Evolutionary conservation across 23 tunicate genomes (phyloP), one percentile per base, ranked within the genome.

Genomic region (Trididemnum miniatum): DNA sequence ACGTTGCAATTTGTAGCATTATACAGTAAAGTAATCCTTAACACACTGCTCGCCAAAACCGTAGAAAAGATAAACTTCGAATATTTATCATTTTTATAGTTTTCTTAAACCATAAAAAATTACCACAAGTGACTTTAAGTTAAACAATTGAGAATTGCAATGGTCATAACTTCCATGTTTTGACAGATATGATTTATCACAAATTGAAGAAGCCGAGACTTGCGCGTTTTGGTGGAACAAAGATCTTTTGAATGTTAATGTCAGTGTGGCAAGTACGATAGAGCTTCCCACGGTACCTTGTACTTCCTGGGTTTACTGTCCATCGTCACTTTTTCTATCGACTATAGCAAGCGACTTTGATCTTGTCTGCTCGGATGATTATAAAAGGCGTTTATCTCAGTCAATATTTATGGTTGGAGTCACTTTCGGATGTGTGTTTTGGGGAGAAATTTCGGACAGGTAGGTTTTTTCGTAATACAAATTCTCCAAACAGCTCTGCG

Each of bases 381-480:
- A 88, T 80, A 74, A 88, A 59, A 66, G 78, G 0, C 34, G 80
- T 12, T 74, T 88, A 27, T 44, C 89, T 23, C 98, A 93, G 80
- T 83, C 98, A 38, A 40, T 93, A 31, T 93, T 93, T 40, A 93
- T 93, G 98, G 52, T 85, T 33, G 98, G 98, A 7, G 93, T 93
- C 18, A 80, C 89, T 1, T 31, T 93, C 24, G 98, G 98, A 20
- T 80, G 87, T 38, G 71, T 65, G 5, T 79, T 93, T 32, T 93
- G 93, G 93, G 98, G 98, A 1, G 88, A 88, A 44, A 66, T 93
- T 1, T 84, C 98, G 34, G 98, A 93, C 87, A 88, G 93, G 98
- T 93, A 71, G n/a, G n/a, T n/a, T n/a, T n/a, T n/a, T n/a, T n/a
- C n/a, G n/a, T n/a, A n/a, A n/a, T n/a, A n/a, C n/a, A n/a, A n/a